Evolutionary conservation across 2,888 invertebrate species (phyloP), one percentile per base, ranked within the genome.

Genomic region (Agonopterix alstromeriana): DNA sequence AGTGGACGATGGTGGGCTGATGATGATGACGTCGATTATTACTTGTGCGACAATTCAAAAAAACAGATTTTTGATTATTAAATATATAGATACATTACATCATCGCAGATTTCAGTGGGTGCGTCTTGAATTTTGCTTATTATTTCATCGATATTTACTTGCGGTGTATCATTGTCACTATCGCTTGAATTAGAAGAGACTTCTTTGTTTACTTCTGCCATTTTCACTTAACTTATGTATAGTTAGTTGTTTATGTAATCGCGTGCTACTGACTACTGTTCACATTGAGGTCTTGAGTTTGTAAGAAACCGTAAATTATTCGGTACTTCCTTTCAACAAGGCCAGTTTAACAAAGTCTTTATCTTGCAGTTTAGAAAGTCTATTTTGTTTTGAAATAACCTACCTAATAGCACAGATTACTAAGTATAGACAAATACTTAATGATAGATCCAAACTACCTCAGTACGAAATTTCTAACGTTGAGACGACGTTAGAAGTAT

Each of bases 291-390:
- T 45, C 27, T 41, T 46, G 35, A 3, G 38, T 38, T 38, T 38
- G n/a, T 11, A 12, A 42, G 42, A 42, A 42, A 11, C 64, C 63
- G 61, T 59, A 57, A 54, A 60, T 60, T 59, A 60, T 57, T 61
- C 49, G 55, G 47, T 52, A 63, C 62, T 82, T 85, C 83, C 86
- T 75, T 61, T 65, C 8, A 35, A 54, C 81, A 71, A 82, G 82
- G 82, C 62, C 70, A 56, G 53, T 38, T 27, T 27, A 17, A 17
- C 17, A 17, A 27, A 2, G 27, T 27, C 27, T 27, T 27, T 27
- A 27, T 27, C 27, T 27, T 27, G 27, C 27, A 27, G 27, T 27
- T 27, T 27, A 27, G 27, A 27, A 27, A 27, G 27, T 27, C 27
- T 27, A 27, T 27, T 27, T 27, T 27, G 27, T 7, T 27, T 27